phyloP scores from a whole-genome alignment of 2,113 vertebrate species.

The Charina bottae region DNA sequence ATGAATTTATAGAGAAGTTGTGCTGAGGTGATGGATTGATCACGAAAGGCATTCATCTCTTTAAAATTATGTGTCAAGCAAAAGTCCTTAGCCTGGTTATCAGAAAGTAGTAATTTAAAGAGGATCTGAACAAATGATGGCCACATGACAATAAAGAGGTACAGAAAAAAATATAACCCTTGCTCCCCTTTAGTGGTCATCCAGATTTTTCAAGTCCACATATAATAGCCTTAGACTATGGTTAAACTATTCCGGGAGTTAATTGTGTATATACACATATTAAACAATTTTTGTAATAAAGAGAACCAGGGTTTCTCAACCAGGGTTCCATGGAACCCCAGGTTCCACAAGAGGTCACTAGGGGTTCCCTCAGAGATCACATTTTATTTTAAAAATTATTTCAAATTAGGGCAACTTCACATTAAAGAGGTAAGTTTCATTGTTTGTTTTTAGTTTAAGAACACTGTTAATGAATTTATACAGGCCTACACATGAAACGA shows the following conservation, averaged over 20 bases:
- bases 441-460: no score
- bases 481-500: no score
- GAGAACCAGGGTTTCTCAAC: no score
- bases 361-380: no score
- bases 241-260: neutral
- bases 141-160: neutral
- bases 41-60: neutral
- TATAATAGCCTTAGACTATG: neutral
- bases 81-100: neutral
- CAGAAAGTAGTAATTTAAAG: conserved; percentile 37
- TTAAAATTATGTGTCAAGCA: conserved; percentile 23
- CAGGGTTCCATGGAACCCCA: no score
- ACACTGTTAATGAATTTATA: no score
- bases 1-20: conserved; percentile 3
- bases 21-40: neutral
- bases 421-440: no score
- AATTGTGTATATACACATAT: neutral
- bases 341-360: neutral
- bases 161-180: neutral
- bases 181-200: neutral
- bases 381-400: no score
- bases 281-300: neutral
- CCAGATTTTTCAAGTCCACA: neutral
- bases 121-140: neutral
- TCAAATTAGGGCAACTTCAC: no score